Evolutionary conservation across 2,113 vertebrate genomes (phyloP).

Genomic region (Athene cunicularia): DNA sequence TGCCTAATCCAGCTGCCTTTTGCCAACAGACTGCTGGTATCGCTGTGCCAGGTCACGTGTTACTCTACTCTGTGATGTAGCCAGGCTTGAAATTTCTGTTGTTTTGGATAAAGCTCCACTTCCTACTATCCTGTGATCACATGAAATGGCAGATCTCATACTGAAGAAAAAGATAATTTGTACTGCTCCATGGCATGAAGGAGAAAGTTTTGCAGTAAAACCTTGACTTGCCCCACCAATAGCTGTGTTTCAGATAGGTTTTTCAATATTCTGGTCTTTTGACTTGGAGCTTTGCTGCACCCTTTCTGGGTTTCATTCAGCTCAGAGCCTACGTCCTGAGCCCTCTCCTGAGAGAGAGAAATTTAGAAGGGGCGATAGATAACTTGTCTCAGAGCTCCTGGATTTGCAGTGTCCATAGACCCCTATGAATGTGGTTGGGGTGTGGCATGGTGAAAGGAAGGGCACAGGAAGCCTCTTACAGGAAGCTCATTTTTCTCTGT

Average conservation of each 20-base stretch:
- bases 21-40: not conserved
- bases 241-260: not conserved
- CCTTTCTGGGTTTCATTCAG: not conserved
- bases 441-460: not conserved
- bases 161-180: not conserved
- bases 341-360: no score
- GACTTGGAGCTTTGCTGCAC: not conserved
- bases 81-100: not conserved
- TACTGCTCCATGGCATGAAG: not conserved
- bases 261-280: not conserved
- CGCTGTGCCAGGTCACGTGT: not conserved
- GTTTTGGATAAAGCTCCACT: not conserved
- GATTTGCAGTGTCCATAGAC: not conserved
- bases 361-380: no score
- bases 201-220: not conserved
- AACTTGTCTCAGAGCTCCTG: not conserved
- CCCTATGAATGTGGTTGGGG: rapidly evolving
- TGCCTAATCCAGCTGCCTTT: not conserved
- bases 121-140: rapidly evolving
- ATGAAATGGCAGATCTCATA: not conserved
- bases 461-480: not conserved
- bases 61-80: not conserved
- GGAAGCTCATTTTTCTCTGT: not conserved
- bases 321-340: rapidly evolving
- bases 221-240: rapidly evolving